A percentile compares a stretch with the other conserved stretches of the same genome.
Conservation (phyloP, 2,888 invertebrate genomes). For the Eupithecia abbreviata region DNA sequence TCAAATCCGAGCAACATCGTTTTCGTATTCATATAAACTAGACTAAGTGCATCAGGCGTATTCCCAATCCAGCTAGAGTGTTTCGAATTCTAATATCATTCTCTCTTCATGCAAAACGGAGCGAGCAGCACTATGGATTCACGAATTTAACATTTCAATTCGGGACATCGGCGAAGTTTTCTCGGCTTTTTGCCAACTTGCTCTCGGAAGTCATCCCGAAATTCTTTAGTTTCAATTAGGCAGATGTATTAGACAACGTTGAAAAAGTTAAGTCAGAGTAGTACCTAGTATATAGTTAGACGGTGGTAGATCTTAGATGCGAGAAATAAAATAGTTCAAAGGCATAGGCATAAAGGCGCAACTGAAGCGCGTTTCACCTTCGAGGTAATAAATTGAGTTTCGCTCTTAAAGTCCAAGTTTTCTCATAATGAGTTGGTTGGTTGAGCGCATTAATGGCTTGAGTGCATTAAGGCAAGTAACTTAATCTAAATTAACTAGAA, state of each 20-base stretch:
- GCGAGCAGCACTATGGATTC: constrained; percentile 8
- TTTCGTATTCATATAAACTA: background rate
- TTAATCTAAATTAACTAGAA: constrained; percentile 7
- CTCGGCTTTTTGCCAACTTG: constrained; percentile 14
- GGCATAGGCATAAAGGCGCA: background rate
- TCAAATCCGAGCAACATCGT: background rate
- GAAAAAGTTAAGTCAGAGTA: background rate
- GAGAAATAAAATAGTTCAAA: background rate
- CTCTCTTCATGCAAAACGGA: constrained; percentile 5
- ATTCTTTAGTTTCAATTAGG: background rate
- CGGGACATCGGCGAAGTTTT: constrained; percentile 18
- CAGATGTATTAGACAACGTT: background rate
- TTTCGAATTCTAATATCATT: constrained; percentile 8
- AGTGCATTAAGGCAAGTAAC: constrained; percentile 48
- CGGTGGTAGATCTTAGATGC: background rate
- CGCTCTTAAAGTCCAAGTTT: constrained; percentile 61
- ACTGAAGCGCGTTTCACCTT: constrained; percentile 46
- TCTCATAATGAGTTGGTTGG: constrained; percentile 61
- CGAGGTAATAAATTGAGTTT: constrained; percentile 59
- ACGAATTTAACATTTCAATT: constrained; percentile 14
- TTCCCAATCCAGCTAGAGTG: constrained; percentile 1
- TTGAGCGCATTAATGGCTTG: constrained; percentile 45
- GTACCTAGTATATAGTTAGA: background rate
- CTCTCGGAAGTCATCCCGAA: background rate
- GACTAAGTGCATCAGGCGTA: background rate